A percentile compares a stretch with the other conserved stretches of the same genome.
phyloP scores from a whole-genome alignment of 2,113 vertebrate genomes.

The Podilymbus podiceps region DNA sequence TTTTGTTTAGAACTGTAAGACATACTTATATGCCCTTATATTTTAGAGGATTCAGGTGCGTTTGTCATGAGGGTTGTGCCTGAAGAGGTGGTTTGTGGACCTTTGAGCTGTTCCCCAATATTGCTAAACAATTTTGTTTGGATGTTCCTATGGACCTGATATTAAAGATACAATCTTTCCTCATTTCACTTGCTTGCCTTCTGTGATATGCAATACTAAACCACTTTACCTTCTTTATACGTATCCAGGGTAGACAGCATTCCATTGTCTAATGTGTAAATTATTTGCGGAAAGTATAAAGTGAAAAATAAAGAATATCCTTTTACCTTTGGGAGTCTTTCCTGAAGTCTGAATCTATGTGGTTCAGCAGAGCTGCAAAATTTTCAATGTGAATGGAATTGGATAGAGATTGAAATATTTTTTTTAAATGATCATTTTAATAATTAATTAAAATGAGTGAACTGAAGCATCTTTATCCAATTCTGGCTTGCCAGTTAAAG shows the following conservation, averaged over 20 bases:
- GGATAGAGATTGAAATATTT: neutral
- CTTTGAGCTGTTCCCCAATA: neutral
- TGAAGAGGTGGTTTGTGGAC: neutral
- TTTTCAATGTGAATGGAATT: neutral
- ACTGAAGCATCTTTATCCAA: neutral
- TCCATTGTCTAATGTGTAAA: neutral
- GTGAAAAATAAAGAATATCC: neutral
- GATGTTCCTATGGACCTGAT: neutral
- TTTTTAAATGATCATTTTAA: neutral
- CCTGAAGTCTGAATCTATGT: neutral
- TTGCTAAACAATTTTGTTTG: slow-evolving; percentile 18
- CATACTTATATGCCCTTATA: neutral
- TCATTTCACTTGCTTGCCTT: slow-evolving; percentile 20
- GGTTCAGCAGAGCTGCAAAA: neutral
- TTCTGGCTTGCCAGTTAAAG: neutral
- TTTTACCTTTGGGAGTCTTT: neutral
- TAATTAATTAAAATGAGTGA: slow-evolving; percentile 1
- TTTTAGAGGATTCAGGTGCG: neutral
- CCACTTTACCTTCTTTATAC: slow-evolving; percentile 16
- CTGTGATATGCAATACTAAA: neutral
- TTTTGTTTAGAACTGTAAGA: neutral
- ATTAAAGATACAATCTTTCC: neutral
- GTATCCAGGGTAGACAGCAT: neutral
- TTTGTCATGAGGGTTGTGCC: neutral
- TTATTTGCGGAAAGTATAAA: neutral